Evolutionary conservation across 2,888 invertebrate genomes (phyloP).

Genomic region (Epistrophe grossulariae): DNA sequence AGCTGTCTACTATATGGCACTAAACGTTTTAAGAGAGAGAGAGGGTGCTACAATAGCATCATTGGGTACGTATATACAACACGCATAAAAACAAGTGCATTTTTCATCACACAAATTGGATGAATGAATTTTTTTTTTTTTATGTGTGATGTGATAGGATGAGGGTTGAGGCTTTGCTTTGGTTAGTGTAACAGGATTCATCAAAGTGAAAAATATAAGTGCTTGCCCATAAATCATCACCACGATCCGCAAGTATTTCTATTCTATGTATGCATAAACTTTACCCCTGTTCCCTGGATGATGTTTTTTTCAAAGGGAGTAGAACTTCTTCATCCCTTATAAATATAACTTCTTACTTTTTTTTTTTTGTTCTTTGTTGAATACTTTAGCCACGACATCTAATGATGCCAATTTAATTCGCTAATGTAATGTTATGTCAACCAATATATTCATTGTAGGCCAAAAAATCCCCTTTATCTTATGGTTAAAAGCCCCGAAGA

Average conservation of each 20-base stretch:
- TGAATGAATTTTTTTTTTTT: slow-evolving; percentile 33
- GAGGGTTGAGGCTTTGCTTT: slow-evolving; percentile 22
- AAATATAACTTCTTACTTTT: not conserved
- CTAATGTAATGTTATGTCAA: slow-evolving; percentile 75
- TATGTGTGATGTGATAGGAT: not conserved
- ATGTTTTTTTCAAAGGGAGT: slow-evolving; percentile 25
- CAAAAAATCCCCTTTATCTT: slow-evolving; percentile 39
- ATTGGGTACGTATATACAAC: slow-evolving; percentile 3
- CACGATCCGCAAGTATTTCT: slow-evolving; percentile 2
- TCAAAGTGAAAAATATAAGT: slow-evolving; percentile 75
- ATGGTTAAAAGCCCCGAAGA: slow-evolving; percentile 9
- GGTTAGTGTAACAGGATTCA: slow-evolving; percentile 59
- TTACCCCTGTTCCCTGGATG: not conserved
- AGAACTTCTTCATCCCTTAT: slow-evolving; percentile 37
- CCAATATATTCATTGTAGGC: slow-evolving; percentile 59
- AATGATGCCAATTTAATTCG: slow-evolving; percentile 76
- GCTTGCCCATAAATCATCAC: slow-evolving; percentile 70
- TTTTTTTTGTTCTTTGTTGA: slow-evolving; percentile 33
- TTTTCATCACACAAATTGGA: slow-evolving; percentile 74
- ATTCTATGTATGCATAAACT: slow-evolving; percentile 4
- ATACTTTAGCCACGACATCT: slow-evolving; percentile 63
- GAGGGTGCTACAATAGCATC: slow-evolving; percentile 43
- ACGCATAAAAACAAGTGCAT: slow-evolving; percentile 72
- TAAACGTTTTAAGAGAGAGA: slow-evolving; percentile 36
- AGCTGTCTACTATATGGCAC: slow-evolving; percentile 15